phyloP scores from a whole-genome alignment of 2,888 invertebrate species.

The Scaptomyza cyrtandrae region DNA sequence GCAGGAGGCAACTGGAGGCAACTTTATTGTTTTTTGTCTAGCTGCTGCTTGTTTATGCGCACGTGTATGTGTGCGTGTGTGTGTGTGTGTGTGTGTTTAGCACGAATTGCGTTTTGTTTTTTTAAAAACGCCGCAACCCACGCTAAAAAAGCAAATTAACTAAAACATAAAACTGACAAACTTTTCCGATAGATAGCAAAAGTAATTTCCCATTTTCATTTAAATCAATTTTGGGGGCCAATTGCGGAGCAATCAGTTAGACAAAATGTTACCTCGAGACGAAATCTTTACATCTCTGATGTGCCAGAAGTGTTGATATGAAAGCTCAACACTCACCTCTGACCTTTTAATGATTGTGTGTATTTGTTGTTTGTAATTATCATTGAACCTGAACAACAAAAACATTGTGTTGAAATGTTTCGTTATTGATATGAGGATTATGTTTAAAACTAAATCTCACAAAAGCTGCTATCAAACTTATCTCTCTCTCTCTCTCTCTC shows the following conservation, averaged over 20 bases:
- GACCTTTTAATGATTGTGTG: conserved; percentile 26
- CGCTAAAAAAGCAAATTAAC: conserved; percentile 25
- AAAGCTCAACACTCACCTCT: conserved; percentile 54
- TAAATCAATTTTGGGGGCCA: conserved; percentile 5
- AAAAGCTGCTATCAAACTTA: neutral
- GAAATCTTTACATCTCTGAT: conserved; percentile 11
- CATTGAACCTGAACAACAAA: conserved; percentile 31
- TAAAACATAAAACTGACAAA: conserved; percentile 23
- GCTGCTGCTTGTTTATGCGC: conserved; percentile 47
- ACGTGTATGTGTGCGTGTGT: no score
- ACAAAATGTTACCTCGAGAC: neutral
- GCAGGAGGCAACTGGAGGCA: conserved; percentile 2
- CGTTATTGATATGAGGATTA: conserved; percentile 34
- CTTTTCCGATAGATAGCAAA: conserved; percentile 17
- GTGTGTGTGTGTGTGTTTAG: conserved; percentile 33
- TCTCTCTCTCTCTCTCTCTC: neutral
- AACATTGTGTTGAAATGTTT: conserved; percentile 42
- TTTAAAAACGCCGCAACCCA: conserved; percentile 41
- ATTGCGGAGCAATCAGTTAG: no score
- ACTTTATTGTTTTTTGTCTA: conserved; percentile 46
- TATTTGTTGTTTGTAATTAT: conserved; percentile 34
- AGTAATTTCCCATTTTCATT: conserved; percentile 31
- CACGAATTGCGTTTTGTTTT: conserved; percentile 63
- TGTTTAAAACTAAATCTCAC: conserved; percentile 17
- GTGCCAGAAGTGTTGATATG: conserved; percentile 52